Evolutionary conservation across 1,140 invertebrate species (phyloP).

Genomic region (Pseudobourletiella spinata): DNA sequence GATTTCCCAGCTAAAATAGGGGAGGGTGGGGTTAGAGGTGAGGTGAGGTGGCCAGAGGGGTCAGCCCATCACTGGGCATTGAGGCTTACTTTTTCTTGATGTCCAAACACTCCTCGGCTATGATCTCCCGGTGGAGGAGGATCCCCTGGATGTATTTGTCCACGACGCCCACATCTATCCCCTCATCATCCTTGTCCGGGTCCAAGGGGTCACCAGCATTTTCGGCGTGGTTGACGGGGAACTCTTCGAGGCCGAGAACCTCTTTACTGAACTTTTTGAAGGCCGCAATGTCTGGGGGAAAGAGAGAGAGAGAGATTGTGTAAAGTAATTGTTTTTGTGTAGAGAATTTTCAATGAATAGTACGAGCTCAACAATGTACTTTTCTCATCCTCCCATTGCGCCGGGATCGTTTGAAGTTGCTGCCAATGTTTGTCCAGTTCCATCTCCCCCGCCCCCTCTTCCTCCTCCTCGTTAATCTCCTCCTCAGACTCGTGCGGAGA

Average conservation of each 20-base stretch:
- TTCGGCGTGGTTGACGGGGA: not conserved
- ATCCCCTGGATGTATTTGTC: constrained; percentile 16
- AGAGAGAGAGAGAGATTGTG: too few species aligned
- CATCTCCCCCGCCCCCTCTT: not conserved
- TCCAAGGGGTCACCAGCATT: not conserved
- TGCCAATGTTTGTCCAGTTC: not conserved
- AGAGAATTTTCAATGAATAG: not conserved
- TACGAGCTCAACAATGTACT: not conserved
- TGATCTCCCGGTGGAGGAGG: not conserved
- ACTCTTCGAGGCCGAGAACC: constrained; percentile 8
- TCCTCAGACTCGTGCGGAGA: not conserved
- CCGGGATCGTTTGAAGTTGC: not conserved
- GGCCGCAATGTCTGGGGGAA: not conserved
- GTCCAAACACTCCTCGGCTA: constrained; percentile 4
- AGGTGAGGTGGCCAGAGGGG: too few species aligned
- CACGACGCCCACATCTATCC: constrained; percentile 10
- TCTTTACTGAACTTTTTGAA: not conserved
- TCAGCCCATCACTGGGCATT: too few species aligned
- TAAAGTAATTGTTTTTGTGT: not conserved
- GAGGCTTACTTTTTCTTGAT: constrained; percentile 1
- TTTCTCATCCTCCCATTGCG: not conserved
- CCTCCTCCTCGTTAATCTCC: not conserved
- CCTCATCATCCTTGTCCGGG: not conserved
- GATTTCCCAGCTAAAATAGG: not conserved
- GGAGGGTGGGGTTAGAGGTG: too few species aligned